Evolutionary conservation across 1,140 invertebrate genomes (phyloP), one percentile per base, ranked within the genome.

Genomic region (Heliconius congener): DNA sequence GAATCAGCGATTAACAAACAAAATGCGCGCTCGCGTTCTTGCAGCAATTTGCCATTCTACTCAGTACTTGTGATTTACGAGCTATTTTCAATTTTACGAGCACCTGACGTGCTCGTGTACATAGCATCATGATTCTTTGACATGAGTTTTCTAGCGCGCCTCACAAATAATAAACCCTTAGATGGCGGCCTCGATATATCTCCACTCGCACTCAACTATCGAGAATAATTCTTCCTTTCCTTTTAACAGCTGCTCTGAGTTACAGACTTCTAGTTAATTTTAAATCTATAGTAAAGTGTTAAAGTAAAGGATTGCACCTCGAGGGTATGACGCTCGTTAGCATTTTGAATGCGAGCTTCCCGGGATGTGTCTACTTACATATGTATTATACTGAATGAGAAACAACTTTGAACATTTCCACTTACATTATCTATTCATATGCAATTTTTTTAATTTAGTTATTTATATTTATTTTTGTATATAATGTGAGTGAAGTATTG

Each of bases 51-150:
- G 88, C 83, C 82, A 88, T 84, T 88, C 82, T 78, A 79, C 85
- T 90, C 86, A 89, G 87, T 89, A 88, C 86, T 84, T 80, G 76
- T 85, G 86, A 88, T 91, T 93, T 91, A 90, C 87, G 88, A 89
- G 85, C 85, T 86, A 89, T 91, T 90, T 90, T 82, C 85, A 88
- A 92, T 91, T 92, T 93, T 91, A 93, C 79, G 90, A 91, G 83
- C 85, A 76, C 77, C 84, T 90, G 86, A 88, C 84, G 84, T 82
- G 86, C 74, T 86, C 86, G 87, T 85, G 85, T 85, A 84, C 82
- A 85, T 72, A 80, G 82, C 88, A 85, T 81, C 87, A 84, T 82
- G 78, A 85, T 88, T 82, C 83, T 83, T 82, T 73, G 82, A 83
- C 74, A 82, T 78, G 77, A 75, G 73, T 80, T 72, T 73, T 77